Conservation (phyloP, 2,888 invertebrate genomes). For the Drosophila siamana region DNA sequence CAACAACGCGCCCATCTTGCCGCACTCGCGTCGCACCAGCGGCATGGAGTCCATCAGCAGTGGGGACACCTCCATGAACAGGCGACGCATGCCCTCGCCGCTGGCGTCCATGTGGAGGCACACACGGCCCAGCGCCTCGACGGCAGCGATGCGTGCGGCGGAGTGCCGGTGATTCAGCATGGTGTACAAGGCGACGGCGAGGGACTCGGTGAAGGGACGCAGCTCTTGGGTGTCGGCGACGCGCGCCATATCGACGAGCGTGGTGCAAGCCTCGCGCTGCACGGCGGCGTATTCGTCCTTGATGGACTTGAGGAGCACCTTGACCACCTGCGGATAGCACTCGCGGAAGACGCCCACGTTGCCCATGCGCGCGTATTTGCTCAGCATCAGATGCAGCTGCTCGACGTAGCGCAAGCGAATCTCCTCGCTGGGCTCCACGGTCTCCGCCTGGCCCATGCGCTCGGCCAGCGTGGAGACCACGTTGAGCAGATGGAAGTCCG, state of each 20-base stretch:
- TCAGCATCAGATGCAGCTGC: conserved; percentile 89
- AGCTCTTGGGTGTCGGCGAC: conserved; percentile 88
- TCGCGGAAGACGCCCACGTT: conserved; percentile 81
- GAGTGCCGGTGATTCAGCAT: conserved; percentile 94
- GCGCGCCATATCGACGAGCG: conserved; percentile 88
- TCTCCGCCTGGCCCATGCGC: conserved; percentile 91
- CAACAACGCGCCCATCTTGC: conserved; percentile 92
- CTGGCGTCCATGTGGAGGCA: conserved; percentile 88
- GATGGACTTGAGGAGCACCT: conserved; percentile 90
- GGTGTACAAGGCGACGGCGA: conserved; percentile 90
- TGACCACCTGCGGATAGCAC: conserved; percentile 88
- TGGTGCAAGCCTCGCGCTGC: conserved; percentile 91
- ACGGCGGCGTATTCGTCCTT: conserved; percentile 93
- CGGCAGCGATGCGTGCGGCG: conserved; percentile 90
- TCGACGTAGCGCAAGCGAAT: conserved; percentile 90
- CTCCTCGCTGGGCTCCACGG: conserved; percentile 91
- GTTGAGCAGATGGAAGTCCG: conserved; percentile 91
- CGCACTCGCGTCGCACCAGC: conserved; percentile 91
- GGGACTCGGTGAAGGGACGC: conserved; percentile 90
- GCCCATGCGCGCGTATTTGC: conserved; percentile 87
- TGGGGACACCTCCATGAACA: conserved; percentile 93
- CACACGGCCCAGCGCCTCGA: conserved; percentile 89
- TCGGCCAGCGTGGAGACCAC: conserved; percentile 91
- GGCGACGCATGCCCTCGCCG: conserved; percentile 90
- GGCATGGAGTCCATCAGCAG: conserved; percentile 94